These are phyloP conservation scores for Nasonia giraulti DNA, from an alignment of 1,140 invertebrate species.

Conservation along the genomic window DNA sequence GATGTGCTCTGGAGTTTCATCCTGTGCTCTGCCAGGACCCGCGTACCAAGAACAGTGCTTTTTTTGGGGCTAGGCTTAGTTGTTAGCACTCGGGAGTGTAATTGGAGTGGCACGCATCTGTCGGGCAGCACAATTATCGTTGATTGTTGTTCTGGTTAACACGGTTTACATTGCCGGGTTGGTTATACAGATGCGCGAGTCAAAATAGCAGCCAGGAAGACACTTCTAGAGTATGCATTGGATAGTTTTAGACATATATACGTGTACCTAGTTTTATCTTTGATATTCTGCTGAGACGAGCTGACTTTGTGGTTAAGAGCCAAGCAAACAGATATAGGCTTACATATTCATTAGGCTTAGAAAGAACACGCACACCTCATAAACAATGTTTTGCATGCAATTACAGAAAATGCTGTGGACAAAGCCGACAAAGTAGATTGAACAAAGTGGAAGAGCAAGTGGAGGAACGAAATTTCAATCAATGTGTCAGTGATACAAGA, in stretches of 20 bases:
- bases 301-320: not conserved
- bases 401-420: conserved; percentile 40
- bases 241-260: not conserved
- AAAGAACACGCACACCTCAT: not conserved
- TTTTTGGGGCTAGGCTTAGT: not conserved
- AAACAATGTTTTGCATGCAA: not conserved
- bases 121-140: not conserved
- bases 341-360: not conserved
- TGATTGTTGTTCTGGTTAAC: not conserved
- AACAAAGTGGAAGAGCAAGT: not conserved
- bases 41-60: not conserved
- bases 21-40: not conserved
- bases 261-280: not conserved
- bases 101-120: not conserved
- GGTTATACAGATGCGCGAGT: not conserved
- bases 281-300: too few species aligned
- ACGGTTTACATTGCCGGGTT: not conserved
- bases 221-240: not conserved
- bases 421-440: conserved; percentile 8
- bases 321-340: not conserved
- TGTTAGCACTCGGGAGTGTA: not conserved
- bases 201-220: not conserved
- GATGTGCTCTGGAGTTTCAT: not conserved
- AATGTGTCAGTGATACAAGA: conserved; percentile 48
- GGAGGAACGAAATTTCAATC: conserved; percentile 37